Base-by-base conservation (phyloP, 2,113 vertebrate genomes). In the Meleagris gallopavo region DNA sequence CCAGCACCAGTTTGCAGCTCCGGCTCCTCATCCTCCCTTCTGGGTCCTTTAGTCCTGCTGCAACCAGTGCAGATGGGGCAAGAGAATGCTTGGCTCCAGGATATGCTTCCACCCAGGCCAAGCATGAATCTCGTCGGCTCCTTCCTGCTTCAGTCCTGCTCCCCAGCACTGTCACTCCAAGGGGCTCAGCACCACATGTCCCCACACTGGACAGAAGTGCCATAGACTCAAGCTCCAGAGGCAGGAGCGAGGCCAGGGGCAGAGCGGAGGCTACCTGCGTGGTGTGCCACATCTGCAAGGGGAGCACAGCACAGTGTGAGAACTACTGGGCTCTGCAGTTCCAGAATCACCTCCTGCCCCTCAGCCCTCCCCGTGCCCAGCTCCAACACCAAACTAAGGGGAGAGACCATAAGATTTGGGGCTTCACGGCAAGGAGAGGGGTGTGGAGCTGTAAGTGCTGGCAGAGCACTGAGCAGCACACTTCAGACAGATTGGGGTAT, bases 281-380 rank as follows among this genome's bases (percentile, higher is more conserved):
- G 94, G 94, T 3, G 70, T 45, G 76, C 66, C 72, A 71, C 94
- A 97, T 52, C 96, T 97, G 91, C 55, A 77, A 88, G 93, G 88
- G 96, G 41, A 92, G 43, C 41, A 48, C 0, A 7, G 86, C 52
- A 40, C 0, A 0, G 34, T 4, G 4, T 96, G 36, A 96, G 93
- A 32, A 15, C 54, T 13, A 19, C 67, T 5, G 52, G 57, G 27
- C 24, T 46, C 41, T 36, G 52, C 29, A 54, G 29, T 27, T 52
- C 45, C 55, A 66, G 19, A 19, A 17, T 74, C 79, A 72, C n/a
- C 52, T 6, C 0, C 52, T 73, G 45, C 45, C 50, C 74, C 3
- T 9, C 40, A 22, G 30, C 15, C n/a, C 43, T 27, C n/a, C 40
- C 54, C 54, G 10, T 55, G 48, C 67, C 58, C 12, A 7, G 57